Base-by-base conservation (phyloP, 2,888 invertebrate genomes). In the Polymixis flavicincta region DNA sequence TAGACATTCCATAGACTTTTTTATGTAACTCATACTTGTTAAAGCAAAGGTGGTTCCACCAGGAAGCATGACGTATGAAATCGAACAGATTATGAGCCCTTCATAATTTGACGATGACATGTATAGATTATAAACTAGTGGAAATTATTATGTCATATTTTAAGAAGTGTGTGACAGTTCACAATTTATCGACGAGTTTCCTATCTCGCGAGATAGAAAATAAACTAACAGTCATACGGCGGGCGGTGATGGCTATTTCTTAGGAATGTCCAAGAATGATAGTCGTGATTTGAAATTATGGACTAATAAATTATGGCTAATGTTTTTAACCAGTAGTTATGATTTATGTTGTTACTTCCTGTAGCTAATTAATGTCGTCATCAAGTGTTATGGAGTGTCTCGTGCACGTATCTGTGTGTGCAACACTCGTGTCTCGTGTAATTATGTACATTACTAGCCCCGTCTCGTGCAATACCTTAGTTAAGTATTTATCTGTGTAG, bases 401-500 rank as follows among this genome's bases (percentile, higher is more conserved):
- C 2, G 50, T 55, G 75, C 37, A 9, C 22, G 60, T 42, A 0
- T 45, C 17, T 13, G 11, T 28, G 11, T 28, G 78, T 60, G 57
- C n/a, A 45, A 32, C 45, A 68, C 74, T 69, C 71, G 71, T 87
- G 85, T 89, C 91, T 92, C 90, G 50, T 96, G 96, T 96, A 96
- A 95, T 95, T 95, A 96, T 96, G 95, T 95, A 96, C 92, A 95
- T 94, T 96, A 89, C 91, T 94, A 91, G 92, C 91, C 92, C 90
- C 84, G 78, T 93, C 95, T 95, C 94, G 96, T 96, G 96, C 96
- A 96, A 96, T 96, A 96, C 95, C 92, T 92, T 95, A 95, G 93
- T 96, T 96, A 95, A 95, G 95, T 96, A 96, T 96, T 96, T 96
- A 96, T 95, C 92, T 93, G 88, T 91, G 93, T 95, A 96, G 95